Evolutionary conservation across 2,888 invertebrate species (phyloP).

Genomic region (Morpho deidamia): DNA sequence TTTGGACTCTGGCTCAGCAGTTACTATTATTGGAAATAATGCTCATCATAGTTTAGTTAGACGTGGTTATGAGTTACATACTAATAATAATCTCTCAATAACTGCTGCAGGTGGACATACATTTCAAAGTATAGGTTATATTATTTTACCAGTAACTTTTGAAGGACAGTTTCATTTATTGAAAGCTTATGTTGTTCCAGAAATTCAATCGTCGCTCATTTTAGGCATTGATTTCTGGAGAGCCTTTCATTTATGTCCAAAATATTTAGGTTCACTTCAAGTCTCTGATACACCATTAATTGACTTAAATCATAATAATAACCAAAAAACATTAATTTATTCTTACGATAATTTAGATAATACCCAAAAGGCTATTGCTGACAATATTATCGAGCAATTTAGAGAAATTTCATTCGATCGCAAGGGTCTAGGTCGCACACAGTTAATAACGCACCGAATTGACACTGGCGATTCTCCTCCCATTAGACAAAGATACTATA

Average conservation of each 20-base stretch:
- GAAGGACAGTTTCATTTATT: conserved; percentile 13
- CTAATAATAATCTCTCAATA: neutral
- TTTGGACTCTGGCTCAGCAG: no score
- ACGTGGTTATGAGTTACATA: neutral
- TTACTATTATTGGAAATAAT: no score
- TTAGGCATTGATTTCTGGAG: conserved; percentile 25
- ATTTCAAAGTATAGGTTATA: conserved; percentile 10
- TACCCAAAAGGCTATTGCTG: neutral
- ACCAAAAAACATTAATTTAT: no score
- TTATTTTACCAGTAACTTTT: conserved; percentile 19
- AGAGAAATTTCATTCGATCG: no score
- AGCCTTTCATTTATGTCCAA: conserved; percentile 8
- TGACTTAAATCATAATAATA: neutral
- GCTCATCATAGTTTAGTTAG: no score
- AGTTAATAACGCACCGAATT: no score
- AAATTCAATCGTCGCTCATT: conserved; percentile 16
- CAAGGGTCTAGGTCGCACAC: no score
- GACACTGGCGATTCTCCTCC: conserved; percentile 23
- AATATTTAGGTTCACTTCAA: conserved; percentile 5
- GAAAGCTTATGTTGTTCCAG: conserved; percentile 20
- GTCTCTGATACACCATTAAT: neutral
- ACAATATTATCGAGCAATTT: no score
- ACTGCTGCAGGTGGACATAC: conserved; percentile 19
- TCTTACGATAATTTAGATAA: conserved; percentile 1
- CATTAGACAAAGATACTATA: no score